A percentile compares a stretch with the other conserved stretches of the same genome.
Conservation (phyloP, 2,888 invertebrate species). For the Atrina japonica region DNA sequence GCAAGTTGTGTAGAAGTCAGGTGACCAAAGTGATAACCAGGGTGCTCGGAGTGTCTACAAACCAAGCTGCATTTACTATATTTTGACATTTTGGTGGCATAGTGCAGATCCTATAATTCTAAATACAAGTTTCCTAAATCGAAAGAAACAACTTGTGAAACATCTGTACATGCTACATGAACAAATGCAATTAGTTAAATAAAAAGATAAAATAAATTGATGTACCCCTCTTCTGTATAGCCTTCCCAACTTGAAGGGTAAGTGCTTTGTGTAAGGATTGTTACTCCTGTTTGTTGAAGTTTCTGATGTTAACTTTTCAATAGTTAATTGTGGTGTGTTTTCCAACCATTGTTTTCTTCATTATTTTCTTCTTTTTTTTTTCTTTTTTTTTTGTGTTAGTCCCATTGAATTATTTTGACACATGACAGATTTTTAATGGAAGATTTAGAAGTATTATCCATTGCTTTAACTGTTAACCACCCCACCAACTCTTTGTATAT, state of each 20-base stretch:
- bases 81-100: no score
- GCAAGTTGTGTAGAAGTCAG: no score
- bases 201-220: no score
- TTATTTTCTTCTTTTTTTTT: background rate
- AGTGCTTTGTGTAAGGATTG: slow-evolving; percentile 29
- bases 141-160: slow-evolving; percentile 3
- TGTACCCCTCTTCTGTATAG: slow-evolving; percentile 13
- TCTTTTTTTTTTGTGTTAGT: slow-evolving; percentile 9
- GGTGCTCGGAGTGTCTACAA: no score
- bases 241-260: slow-evolving; percentile 7
- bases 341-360: background rate
- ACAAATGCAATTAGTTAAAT: slow-evolving; percentile 21
- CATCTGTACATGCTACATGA: slow-evolving; percentile 22
- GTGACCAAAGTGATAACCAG: no score
- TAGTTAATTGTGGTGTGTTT: slow-evolving; percentile 18
- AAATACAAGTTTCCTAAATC: no score
- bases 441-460: no score
- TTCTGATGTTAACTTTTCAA: slow-evolving; percentile 11
- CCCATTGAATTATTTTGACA: slow-evolving; percentile 21
- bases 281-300: slow-evolving; percentile 22
- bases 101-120: no score
- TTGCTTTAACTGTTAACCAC: no score
- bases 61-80: no score
- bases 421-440: no score
- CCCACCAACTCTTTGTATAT: no score